These are phyloP conservation scores for Magallana gigas DNA, from an alignment of 1,140 invertebrate species.

Conservation along the genomic window DNA sequence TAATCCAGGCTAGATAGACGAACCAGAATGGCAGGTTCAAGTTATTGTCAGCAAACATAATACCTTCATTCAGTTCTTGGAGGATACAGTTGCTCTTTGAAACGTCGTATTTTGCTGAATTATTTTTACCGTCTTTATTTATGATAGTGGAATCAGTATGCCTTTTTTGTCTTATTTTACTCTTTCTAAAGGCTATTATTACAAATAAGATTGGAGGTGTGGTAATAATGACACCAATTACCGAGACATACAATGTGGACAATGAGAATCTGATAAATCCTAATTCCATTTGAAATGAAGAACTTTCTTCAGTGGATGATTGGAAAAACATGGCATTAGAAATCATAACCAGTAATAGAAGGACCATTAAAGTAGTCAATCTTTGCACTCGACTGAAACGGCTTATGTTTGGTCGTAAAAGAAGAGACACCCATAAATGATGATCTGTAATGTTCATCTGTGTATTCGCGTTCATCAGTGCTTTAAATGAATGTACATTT, in stretches of 20 bases:
- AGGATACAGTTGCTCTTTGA: constrained; percentile 45
- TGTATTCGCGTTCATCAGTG: constrained; percentile 76
- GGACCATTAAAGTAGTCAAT: constrained; percentile 77
- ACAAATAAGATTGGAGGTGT: constrained; percentile 52
- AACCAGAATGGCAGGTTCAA: constrained; percentile 59
- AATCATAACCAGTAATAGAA: constrained; percentile 80
- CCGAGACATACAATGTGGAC: constrained; percentile 53
- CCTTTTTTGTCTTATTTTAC: constrained; percentile 10
- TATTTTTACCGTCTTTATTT: constrained; percentile 19
- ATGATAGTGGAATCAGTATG: not conserved
- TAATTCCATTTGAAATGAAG: constrained; percentile 40
- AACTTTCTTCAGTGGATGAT: constrained; percentile 20
- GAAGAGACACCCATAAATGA: constrained; percentile 81
- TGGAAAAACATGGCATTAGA: constrained; percentile 81
- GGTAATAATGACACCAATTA: constrained; percentile 53
- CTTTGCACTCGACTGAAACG: constrained; percentile 80
- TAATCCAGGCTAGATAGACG: constrained; percentile 63
- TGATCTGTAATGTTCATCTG: constrained; percentile 78
- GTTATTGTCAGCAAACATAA: constrained; percentile 37
- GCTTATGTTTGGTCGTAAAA: constrained; percentile 78
- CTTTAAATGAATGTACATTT: constrained; percentile 75
- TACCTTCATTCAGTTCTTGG: constrained; percentile 30
- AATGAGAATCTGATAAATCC: constrained; percentile 53
- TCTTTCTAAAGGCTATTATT: constrained; percentile 49
- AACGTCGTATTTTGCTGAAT: not conserved